Evolutionary conservation across 2,797 vertebrate species (phyloP).

Genomic region (Anguilla anguilla): DNA sequence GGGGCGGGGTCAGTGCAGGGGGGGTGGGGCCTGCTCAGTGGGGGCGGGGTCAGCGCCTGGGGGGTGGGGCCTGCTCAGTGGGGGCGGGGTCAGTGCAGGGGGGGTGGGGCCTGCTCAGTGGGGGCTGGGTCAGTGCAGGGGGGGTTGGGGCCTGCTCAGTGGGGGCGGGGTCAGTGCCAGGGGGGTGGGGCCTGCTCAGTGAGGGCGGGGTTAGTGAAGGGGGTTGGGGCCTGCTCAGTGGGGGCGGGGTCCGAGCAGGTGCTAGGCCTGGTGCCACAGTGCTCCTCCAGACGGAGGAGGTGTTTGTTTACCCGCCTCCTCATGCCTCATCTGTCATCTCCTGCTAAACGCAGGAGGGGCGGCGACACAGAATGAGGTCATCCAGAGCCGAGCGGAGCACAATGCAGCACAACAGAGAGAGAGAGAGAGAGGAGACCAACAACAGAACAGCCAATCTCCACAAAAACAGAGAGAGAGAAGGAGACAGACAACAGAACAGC

Average conservation of each 20-base stretch:
- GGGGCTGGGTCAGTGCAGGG: background rate
- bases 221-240: background rate
- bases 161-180: no score
- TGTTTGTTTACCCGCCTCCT: constrained; percentile 62
- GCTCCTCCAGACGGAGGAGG: constrained; percentile 47
- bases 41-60: no score
- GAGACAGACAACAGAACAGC: constrained; percentile 2
- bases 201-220: no score
- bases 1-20: no score
- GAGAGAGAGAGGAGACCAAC: background rate
- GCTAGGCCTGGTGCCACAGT: constrained; percentile 41
- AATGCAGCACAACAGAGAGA: constrained; percentile 15
- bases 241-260: background rate
- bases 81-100: constrained; percentile 21
- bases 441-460: background rate
- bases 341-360: background rate
- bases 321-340: constrained; percentile 54
- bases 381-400: constrained; percentile 20
- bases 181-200: no score
- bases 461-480: background rate
- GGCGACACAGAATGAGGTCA: constrained; percentile 23
- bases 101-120: no score
- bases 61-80: no score
- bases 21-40: no score
- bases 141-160: no score